A percentile compares a stretch with the other conserved stretches of the same genome.
These are phyloP conservation scores for Volucella zonaria DNA, from an alignment of 2,888 invertebrate genomes.

Conservation along the genomic window DNA sequence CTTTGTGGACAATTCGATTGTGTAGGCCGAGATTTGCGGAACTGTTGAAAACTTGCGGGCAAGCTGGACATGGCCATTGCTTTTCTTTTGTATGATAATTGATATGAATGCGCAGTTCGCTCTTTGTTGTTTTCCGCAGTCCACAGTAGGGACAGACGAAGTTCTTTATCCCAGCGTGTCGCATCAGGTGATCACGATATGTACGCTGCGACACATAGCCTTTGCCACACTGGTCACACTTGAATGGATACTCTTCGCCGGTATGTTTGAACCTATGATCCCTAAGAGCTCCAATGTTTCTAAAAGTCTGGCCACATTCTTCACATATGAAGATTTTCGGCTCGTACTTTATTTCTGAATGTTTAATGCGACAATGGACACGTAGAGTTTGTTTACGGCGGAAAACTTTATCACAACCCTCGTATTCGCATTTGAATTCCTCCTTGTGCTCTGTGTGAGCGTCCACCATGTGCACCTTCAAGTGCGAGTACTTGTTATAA, in stretches of 20 bases:
- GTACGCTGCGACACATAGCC: slow-evolving; percentile 75
- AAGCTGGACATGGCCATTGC: slow-evolving; percentile 75
- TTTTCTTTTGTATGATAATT: slow-evolving; percentile 76
- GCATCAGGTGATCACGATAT: slow-evolving; percentile 77
- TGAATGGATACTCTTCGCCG: slow-evolving; percentile 75
- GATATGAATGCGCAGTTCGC: slow-evolving; percentile 75
- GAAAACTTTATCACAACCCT: slow-evolving; percentile 79
- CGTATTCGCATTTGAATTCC: slow-evolving; percentile 76
- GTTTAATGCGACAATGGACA: slow-evolving; percentile 80
- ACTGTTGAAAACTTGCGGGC: slow-evolving; percentile 75
- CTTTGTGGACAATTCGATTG: slow-evolving; percentile 76
- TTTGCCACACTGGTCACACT: slow-evolving; percentile 79
- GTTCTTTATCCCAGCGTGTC: slow-evolving; percentile 76
- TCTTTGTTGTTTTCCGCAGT: slow-evolving; percentile 75
- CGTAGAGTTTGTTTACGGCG: slow-evolving; percentile 80
- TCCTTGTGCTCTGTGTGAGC: slow-evolving; percentile 68
- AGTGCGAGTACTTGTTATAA: slow-evolving; percentile 68
- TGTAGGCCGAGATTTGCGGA: slow-evolving; percentile 76
- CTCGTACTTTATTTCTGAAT: slow-evolving; percentile 76
- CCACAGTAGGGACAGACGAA: slow-evolving; percentile 78
- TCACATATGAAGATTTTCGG: slow-evolving; percentile 77
- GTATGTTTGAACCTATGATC: slow-evolving; percentile 78
- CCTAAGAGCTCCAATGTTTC: slow-evolving; percentile 80
- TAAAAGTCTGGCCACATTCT: slow-evolving; percentile 80
- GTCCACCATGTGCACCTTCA: slow-evolving; percentile 72